Conservation (phyloP, 2,888 invertebrate species). For the Meghimatium bilineatum region DNA sequence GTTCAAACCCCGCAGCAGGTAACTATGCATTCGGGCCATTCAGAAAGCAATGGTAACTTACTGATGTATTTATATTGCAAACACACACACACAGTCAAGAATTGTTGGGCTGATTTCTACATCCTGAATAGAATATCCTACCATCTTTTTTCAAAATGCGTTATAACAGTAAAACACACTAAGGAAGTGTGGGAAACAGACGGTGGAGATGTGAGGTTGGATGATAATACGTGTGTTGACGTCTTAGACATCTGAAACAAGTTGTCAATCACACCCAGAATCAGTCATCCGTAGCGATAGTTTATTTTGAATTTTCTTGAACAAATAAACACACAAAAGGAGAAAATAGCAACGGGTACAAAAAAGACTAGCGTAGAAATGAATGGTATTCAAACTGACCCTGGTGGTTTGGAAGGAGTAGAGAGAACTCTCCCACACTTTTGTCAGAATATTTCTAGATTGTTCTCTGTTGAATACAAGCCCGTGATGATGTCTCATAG, state of each 20-base stretch:
- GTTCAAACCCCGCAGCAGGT: no score
- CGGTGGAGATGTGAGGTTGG: not conserved
- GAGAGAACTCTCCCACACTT: not conserved
- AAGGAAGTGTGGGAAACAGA: not conserved
- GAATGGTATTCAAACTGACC: slow-evolving; percentile 5
- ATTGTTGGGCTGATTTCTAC: no score
- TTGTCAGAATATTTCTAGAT: not conserved
- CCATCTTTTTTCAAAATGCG: no score
- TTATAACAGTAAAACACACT: no score
- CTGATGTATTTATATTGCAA: no score
- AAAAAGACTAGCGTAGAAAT: not conserved
- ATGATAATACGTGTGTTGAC: not conserved
- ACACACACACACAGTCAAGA: no score
- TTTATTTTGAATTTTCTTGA: slow-evolving; percentile 16
- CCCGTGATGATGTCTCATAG: not conserved
- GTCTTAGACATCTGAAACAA: not conserved
- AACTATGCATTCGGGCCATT: no score
- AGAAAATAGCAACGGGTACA: not conserved
- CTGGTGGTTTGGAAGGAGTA: not conserved
- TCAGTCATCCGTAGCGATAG: not conserved
- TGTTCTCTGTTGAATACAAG: not conserved
- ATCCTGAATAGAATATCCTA: no score
- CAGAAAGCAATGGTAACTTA: no score
- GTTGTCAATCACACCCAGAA: not conserved
- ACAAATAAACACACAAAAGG: slow-evolving; percentile 4